These are phyloP conservation scores for Apostichopus leukothele DNA, from an alignment of 53 echinoderm and acorn worm genomes.

Conservation along the genomic window DNA sequence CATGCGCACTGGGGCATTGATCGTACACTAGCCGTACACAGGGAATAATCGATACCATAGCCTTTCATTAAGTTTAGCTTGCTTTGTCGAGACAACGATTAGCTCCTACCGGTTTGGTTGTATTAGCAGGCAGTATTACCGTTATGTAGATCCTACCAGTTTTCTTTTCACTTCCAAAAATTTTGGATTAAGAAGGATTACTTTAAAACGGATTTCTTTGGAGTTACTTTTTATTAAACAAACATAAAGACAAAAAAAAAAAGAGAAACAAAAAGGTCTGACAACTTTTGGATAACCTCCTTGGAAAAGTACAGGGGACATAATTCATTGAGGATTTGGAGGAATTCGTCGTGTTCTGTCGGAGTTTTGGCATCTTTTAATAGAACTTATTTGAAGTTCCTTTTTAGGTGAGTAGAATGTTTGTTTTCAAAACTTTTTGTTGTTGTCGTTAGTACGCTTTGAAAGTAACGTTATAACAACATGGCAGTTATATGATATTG, in stretches of 20 bases:
- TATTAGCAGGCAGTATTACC: no score
- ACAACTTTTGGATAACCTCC: no score
- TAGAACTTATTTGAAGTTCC: no score
- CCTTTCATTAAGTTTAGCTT: slow-evolving; percentile 1
- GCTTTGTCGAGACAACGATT: slow-evolving; percentile 12
- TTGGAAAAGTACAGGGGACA: not conserved
- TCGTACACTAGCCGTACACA: not conserved
- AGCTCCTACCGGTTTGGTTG: not conserved
- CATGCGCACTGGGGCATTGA: slow-evolving; percentile 10
- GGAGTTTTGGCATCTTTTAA: not conserved
- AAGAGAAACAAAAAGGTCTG: no score
- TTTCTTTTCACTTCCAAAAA: not conserved
- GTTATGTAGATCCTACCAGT: no score
- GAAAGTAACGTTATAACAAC: no score
- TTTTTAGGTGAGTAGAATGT: no score
- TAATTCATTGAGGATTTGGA: not conserved
- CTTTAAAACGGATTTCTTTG: not conserved
- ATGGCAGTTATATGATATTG: no score
- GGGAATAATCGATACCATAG: slow-evolving; percentile 5
- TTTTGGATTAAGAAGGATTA: not conserved
- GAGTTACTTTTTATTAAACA: no score
- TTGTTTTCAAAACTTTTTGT: no score
- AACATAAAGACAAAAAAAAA: no score
- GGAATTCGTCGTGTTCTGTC: not conserved
- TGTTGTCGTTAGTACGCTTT: no score